Evolutionary conservation across 2,888 invertebrate genomes (phyloP), one percentile per base, ranked within the genome.

Genomic region (Odontothrips loti): DNA sequence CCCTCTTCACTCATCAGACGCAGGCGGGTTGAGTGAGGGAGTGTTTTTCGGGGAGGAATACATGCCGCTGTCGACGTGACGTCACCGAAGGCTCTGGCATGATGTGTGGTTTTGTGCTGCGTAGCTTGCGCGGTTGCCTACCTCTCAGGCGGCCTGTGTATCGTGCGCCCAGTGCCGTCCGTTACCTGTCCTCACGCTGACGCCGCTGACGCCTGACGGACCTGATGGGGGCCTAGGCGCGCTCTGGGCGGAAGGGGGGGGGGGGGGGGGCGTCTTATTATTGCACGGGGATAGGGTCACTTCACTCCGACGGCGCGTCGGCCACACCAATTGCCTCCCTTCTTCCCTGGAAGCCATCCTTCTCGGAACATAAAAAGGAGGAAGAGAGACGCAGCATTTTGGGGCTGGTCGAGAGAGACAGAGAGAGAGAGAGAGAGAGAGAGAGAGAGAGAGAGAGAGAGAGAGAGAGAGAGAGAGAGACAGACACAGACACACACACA

Each of bases 211-310:
- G 34, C 34, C 3, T 43, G 34, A 43, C 34, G 34, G 34, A 43
- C 34, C 34, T 43, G 34, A 43, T 6, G 34, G 34, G 34, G 34
- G 34, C 34, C 34, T 43, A 43, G 34, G 34, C 34, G 34, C 34
- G 34, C 34, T 43, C 51, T 3, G 51, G 51, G 51, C 51, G 58
- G 34, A 43, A 43, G 68, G 68, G 27, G 1, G 11, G 68, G 27
- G 68, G 27, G 68, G 6, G 68, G 11, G 27, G 68, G 27, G 68
- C 8, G 27, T 75, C 68, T 75, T 75, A 75, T 75, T 75, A 75
- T 75, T 75, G 68, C 68, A 75, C 68, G 68, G 68, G 68, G 68
- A 75, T 75, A 75, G 68, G 68, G 68, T 75, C 68, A 75, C 68
- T 75, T 75, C 58, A 58, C 34, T 43, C 34, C 34, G 6, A 43